Conservation (phyloP, 2,888 invertebrate genomes). For the Tridacna crocea region DNA sequence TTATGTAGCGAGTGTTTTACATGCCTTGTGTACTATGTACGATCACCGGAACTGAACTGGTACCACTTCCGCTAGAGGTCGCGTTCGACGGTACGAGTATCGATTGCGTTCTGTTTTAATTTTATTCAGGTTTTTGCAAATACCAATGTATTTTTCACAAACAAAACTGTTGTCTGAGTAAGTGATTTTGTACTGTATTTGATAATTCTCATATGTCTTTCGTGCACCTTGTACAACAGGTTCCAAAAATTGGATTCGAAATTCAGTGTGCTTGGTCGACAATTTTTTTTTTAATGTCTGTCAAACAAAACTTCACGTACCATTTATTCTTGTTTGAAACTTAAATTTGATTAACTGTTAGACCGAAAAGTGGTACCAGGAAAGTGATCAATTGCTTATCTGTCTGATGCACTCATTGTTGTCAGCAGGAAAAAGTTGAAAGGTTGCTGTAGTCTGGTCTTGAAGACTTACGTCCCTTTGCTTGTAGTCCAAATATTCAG, state of each 20-base stretch:
- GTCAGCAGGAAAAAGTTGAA: too few relatives aligned
- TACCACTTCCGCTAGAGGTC: slow-evolving; percentile 52
- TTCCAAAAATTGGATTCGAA: not conserved
- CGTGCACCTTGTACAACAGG: too few relatives aligned
- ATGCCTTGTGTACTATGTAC: not conserved
- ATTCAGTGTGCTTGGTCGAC: not conserved
- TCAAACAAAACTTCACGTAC: not conserved
- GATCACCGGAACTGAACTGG: slow-evolving; percentile 27
- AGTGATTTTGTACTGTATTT: not conserved
- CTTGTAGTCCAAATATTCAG: too few relatives aligned
- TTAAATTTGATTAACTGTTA: too few relatives aligned
- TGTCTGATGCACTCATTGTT: too few relatives aligned
- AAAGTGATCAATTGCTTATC: too few relatives aligned
- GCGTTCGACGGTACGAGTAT: slow-evolving; percentile 46
- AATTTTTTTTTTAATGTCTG: not conserved
- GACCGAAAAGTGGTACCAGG: too few relatives aligned
- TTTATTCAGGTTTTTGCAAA: slow-evolving; percentile 38
- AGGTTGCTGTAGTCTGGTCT: too few relatives aligned
- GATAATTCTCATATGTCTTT: not conserved
- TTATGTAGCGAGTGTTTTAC: too few relatives aligned
- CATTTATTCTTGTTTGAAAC: too few relatives aligned
- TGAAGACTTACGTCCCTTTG: too few relatives aligned
- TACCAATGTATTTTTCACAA: not conserved
- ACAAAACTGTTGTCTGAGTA: slow-evolving; percentile 15
- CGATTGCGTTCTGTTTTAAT: slow-evolving; percentile 49